Evolutionary conservation across 2,888 invertebrate genomes (phyloP).

Genomic region (Notocelia uddmanniana): DNA sequence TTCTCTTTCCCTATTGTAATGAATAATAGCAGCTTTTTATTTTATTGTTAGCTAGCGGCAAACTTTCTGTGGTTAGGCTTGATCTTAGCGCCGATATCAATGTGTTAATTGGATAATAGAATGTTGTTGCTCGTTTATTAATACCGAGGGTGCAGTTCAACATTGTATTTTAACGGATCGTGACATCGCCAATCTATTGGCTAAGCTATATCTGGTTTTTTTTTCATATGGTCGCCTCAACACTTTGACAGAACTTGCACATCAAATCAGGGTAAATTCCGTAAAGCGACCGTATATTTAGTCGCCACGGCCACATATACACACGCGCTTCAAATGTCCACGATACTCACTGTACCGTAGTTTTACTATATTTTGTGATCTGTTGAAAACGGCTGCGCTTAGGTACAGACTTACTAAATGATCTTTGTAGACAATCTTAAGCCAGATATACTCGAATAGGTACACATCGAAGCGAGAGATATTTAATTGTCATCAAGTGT

Average conservation of each 20-base stretch:
- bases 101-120: slow-evolving; percentile 65
- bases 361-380: neutral
- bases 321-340: too few species aligned
- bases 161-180: neutral
- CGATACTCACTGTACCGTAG: neutral
- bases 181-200: neutral
- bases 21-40: neutral
- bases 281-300: neutral
- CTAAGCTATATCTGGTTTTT: neutral
- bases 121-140: slow-evolving; percentile 14
- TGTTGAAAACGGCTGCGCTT: too few species aligned
- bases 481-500: too few species aligned
- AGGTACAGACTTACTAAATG: too few species aligned
- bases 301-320: neutral
- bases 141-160: neutral
- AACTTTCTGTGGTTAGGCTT: slow-evolving; percentile 55
- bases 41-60: neutral
- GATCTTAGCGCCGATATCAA: slow-evolving; percentile 55
- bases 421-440: too few species aligned
- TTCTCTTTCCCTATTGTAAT: neutral
- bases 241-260: too few species aligned
- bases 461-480: too few species aligned
- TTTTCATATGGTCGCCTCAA: too few species aligned
- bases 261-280: too few species aligned
- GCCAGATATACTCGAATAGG: neutral